Evolutionary conservation across 2,113 vertebrate genomes (phyloP), one percentile per base, ranked within the genome.

Genomic region (Sakesphorus luctuosus): DNA sequence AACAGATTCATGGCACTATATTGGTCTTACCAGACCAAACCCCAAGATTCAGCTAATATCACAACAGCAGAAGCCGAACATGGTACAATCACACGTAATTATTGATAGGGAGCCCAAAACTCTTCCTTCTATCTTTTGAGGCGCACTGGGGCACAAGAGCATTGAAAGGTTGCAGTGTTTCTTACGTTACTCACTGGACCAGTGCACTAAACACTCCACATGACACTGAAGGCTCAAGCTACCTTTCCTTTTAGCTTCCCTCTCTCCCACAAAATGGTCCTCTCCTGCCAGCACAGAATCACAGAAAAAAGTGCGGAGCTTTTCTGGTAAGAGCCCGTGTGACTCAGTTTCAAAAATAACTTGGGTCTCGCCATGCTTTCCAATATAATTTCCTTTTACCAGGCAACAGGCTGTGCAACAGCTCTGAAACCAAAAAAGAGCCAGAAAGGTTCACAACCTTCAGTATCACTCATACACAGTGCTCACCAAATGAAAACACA

Each of bases 301-400:
- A 40, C 1, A 1, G 61, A 38, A n/a, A 52, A 68, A 75, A 68
- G 38, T 0, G 3, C 14, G 43, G 35, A 67, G 26, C 0, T 0
- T 52, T 79, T 71, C n/a, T 40, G 17, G 40, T 20, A 74, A 40
- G 82, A 81, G 26, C 16, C 35, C 0, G 0, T 18, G 13, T 13
- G 9, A 20, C 21, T 14, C 1, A 0, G 35, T 36, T 77, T 68
- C 62, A 84, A 50, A 96, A 75, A 7, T 29, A 75, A 59, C 4
- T 36, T 56, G 20, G 5, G 66, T 47, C 16, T 61, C 29, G 33
- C 36, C 31, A 11, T 18, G 25, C 13, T 78, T 76, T 85, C 69
- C 74, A 63, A 91, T 12, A 62, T 17, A 55, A n/a, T 44, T 85
- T 29, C 13, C 26, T 87, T 85, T 67, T 16, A n/a, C 52, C 3